Base-by-base conservation (phyloP, 2,888 invertebrate species). In the Mythimna lalbum region DNA sequence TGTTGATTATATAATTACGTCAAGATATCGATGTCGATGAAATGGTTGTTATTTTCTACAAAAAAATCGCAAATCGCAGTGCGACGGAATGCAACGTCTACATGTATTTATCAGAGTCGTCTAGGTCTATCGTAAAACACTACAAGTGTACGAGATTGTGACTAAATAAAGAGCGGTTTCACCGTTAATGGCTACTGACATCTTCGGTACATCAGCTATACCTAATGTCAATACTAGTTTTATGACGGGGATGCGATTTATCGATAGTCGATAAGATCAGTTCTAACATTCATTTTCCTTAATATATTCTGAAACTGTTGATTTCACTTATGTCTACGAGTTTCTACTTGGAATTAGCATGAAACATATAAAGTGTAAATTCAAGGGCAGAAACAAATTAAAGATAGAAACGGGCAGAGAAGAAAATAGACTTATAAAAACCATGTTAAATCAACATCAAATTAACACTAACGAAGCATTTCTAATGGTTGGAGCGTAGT, bases 151-250 rank as follows among this genome's bases (percentile, higher is more conserved):
- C 88, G 78, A 88, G 89, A 90, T 90, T 89, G 90, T 87, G 87
- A 87, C 90, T 91, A 91, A 93, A 93, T 93, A 93, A 91, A 92
- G 89, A 92, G 91, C 88, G 87, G 92, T 90, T 91, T 92, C 88
- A 89, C 93, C 92, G 89, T 92, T 92, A 92, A 93, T 91, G 92
- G 91, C 84, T 86, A 87, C 90, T 89, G 90, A 93, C 91, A 90
- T 93, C 93, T 93, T 93, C 90, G 86, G 87, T 82, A 87, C 90
- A 89, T 88, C 89, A 87, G 85, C 85, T 90, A 88, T 89, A 88
- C 87, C 87, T 87, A 88, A 89, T 86, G 73, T 80, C 80, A 86
- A 84, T 89, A 90, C 91, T 86, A 88, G 91, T 90, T 90, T 87
- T 83, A 85, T 81, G 84, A 81, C 80, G 80, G 85, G 66, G 82